These are phyloP conservation scores for Remorina albescens DNA, from an alignment of 2,797 vertebrate species.

Conservation along the genomic window DNA sequence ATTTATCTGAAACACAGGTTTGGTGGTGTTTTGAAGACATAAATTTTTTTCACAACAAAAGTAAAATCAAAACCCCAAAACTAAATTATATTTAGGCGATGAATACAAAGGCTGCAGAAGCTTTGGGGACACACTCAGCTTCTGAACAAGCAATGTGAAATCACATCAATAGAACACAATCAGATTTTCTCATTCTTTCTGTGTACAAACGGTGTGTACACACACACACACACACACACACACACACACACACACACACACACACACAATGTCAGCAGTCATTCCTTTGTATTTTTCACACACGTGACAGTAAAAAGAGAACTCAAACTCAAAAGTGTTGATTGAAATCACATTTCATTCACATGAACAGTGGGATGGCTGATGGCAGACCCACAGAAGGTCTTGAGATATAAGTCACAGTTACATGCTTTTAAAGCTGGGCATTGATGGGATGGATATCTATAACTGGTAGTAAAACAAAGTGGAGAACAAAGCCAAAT, in stretches of 20 bases:
- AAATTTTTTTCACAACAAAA: conserved; percentile 25
- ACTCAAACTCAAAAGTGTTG: conserved; percentile 35
- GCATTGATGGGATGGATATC: conserved; percentile 8
- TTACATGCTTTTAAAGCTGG: conserved; percentile 16
- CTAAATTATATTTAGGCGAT: conserved; percentile 45
- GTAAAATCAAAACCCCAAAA: conserved; percentile 49
- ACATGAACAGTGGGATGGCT: conserved; percentile 28
- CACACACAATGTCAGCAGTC: conserved; percentile 31
- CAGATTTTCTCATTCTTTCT: conserved; percentile 32
- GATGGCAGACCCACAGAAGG: conserved; percentile 16
- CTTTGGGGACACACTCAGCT: not conserved
- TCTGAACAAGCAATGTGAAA: conserved; percentile 39
- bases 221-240: conserved; percentile 2
- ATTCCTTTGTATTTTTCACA: conserved; percentile 39
- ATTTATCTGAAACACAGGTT: conserved; percentile 47
- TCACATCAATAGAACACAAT: conserved; percentile 45
- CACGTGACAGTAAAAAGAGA: conserved; percentile 46
- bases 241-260: conserved; percentile 8
- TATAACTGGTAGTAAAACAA: conserved; percentile 17
- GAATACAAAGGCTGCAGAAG: conserved; percentile 30
- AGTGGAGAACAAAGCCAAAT: conserved; percentile 26
- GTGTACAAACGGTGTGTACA: not conserved
- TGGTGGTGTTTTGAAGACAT: conserved; percentile 17
- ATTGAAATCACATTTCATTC: conserved; percentile 51
- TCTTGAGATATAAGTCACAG: conserved; percentile 20